Evolutionary conservation across 1,140 invertebrate species (phyloP).

Genomic region (Halyomorpha halys): DNA sequence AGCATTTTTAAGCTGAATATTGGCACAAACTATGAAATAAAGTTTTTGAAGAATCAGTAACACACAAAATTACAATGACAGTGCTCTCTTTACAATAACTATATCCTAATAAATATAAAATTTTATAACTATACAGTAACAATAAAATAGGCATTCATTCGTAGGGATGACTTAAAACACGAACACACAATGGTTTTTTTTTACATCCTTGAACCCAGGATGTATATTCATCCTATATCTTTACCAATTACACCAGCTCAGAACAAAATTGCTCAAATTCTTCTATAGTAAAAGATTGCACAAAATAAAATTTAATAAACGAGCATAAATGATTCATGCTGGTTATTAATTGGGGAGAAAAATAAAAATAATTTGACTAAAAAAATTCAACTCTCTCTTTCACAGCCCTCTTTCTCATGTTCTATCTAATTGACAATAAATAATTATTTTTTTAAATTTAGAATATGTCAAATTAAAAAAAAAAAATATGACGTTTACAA

Average conservation of each 20-base stretch:
- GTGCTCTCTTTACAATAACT: conserved; percentile 22
- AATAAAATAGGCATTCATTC: conserved; percentile 24
- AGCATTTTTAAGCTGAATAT: conserved; percentile 20
- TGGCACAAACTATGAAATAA: conserved; percentile 28
- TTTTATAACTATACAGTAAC: conserved; percentile 27
- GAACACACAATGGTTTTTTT: conserved; percentile 21
- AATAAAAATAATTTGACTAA: conserved; percentile 13
- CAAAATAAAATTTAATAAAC: not conserved
- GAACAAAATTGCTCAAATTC: not conserved
- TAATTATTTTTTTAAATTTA: conserved; percentile 4
- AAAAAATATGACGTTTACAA: not conserved
- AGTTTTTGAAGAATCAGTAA: conserved; percentile 21
- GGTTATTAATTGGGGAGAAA: not conserved
- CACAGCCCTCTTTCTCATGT: conserved; percentile 16
- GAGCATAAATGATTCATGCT: not conserved
- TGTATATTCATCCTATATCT: not conserved
- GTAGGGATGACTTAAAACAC: conserved; percentile 15
- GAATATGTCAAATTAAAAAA: conserved; percentile 16
- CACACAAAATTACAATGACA: conserved; percentile 25
- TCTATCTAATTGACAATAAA: conserved; percentile 15
- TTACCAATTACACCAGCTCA: not conserved
- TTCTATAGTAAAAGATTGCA: not conserved
- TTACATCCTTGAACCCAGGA: not conserved
- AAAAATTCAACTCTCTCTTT: conserved; percentile 17
- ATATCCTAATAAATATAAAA: conserved; percentile 25